These are phyloP conservation scores for Nanorana parkeri DNA, from an alignment of 2,113 vertebrate genomes.

Conservation along the genomic window DNA sequence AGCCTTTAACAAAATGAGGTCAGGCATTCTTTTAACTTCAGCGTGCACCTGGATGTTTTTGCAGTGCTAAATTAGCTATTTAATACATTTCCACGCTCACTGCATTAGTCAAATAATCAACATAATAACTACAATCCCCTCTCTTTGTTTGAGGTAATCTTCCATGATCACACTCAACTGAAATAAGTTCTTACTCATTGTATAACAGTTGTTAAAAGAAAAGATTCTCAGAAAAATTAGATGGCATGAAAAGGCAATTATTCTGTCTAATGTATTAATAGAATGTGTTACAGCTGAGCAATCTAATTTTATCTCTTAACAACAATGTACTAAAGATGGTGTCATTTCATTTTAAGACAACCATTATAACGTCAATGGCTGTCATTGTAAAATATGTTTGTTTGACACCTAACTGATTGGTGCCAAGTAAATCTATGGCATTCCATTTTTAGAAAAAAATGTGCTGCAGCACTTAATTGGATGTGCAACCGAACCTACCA, in stretches of 20 bases:
- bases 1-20: conserved; percentile 32
- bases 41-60: conserved; percentile 59
- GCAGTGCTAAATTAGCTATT: conserved; percentile 62
- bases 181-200: conserved; percentile 58
- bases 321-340: background rate
- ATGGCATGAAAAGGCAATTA: conserved; percentile 26
- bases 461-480: no score
- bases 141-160: conserved; percentile 48
- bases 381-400: no score
- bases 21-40: conserved; percentile 48
- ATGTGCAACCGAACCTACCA: no score
- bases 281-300: background rate
- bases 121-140: conserved; percentile 51
- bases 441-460: no score
- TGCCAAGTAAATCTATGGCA: no score
- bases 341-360: background rate
- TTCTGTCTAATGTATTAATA: conserved; percentile 45
- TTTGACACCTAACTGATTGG: no score
- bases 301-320: conserved; percentile 17
- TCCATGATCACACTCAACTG: conserved; percentile 53
- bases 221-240: conserved; percentile 8
- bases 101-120: conserved; percentile 58
- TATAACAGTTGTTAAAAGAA: conserved; percentile 55
- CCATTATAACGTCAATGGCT: background rate
- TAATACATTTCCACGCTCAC: conserved; percentile 58